Conservation (phyloP, 1,140 invertebrate species). For the Holcopasites calliopsidis region DNA sequence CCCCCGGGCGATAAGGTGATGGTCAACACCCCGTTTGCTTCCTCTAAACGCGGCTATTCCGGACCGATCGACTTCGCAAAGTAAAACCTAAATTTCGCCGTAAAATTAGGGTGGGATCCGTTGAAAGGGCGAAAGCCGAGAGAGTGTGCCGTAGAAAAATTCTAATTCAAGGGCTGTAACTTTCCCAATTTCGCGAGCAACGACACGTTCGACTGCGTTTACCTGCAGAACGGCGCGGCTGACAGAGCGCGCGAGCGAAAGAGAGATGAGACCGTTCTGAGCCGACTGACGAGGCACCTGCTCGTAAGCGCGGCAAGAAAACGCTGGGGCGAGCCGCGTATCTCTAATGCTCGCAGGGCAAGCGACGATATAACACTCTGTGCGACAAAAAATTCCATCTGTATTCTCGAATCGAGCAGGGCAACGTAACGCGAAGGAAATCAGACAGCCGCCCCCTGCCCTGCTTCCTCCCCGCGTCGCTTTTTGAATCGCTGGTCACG, state of each 20-base stretch:
- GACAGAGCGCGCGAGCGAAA: constrained; percentile 23
- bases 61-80: background rate
- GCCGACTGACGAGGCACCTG: constrained; percentile 54
- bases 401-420: too few species aligned
- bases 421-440: constrained; percentile 16
- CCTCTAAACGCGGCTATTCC: background rate
- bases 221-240: constrained; percentile 3
- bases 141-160: too few species aligned
- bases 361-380: too few species aligned
- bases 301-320: constrained; percentile 48
- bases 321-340: constrained; percentile 1
- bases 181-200: constrained; percentile 47
- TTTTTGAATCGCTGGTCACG: constrained; percentile 59
- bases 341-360: background rate
- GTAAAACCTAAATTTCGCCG: background rate
- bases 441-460: constrained; percentile 44
- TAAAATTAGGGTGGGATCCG: too few species aligned
- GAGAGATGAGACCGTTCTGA: constrained; percentile 57
- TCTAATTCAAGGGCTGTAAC: too few species aligned
- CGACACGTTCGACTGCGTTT: constrained; percentile 51
- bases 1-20: constrained; percentile 11
- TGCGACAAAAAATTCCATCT: too few species aligned
- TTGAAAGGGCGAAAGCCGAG: too few species aligned
- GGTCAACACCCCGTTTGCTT: background rate
- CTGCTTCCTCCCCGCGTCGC: constrained; percentile 36